A percentile compares a stretch with the other conserved stretches of the same genome.
phyloP scores from a whole-genome alignment of 2,113 vertebrate species.

The Caretta caretta region DNA sequence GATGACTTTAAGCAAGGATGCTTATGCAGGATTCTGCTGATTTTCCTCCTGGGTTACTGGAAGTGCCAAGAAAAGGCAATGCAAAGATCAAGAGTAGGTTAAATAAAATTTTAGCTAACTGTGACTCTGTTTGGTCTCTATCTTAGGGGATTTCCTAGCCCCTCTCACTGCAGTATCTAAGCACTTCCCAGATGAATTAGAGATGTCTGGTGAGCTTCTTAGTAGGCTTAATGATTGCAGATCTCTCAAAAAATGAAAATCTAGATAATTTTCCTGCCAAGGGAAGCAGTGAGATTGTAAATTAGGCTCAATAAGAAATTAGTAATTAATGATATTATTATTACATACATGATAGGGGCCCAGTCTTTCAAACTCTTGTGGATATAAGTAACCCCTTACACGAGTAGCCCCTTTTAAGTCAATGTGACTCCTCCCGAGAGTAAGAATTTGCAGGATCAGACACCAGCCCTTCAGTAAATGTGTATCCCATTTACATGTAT shows the following conservation, averaged over 20 bases:
- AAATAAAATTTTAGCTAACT: neutral
- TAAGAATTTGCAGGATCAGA: neutral
- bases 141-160: neutral
- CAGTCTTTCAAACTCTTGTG: neutral
- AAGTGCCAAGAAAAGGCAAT: neutral
- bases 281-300: neutral
- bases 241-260: neutral
- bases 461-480: conserved; percentile 23
- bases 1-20: neutral
- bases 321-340: neutral
- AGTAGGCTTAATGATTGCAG: neutral
- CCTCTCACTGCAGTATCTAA: fast-evolving
- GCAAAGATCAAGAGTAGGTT: neutral
- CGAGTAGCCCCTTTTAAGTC: neutral
- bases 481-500: conserved; percentile 8
- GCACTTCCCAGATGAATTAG: neutral
- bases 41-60: neutral
- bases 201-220: neutral
- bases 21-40: neutral
- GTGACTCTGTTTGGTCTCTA: neutral
- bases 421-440: neutral
- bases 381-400: neutral
- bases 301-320: neutral
- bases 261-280: neutral
- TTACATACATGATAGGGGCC: neutral